These are phyloP conservation scores for Phylloscopus trochilus DNA, from an alignment of 2,113 vertebrate genomes.

Conservation along the genomic window DNA sequence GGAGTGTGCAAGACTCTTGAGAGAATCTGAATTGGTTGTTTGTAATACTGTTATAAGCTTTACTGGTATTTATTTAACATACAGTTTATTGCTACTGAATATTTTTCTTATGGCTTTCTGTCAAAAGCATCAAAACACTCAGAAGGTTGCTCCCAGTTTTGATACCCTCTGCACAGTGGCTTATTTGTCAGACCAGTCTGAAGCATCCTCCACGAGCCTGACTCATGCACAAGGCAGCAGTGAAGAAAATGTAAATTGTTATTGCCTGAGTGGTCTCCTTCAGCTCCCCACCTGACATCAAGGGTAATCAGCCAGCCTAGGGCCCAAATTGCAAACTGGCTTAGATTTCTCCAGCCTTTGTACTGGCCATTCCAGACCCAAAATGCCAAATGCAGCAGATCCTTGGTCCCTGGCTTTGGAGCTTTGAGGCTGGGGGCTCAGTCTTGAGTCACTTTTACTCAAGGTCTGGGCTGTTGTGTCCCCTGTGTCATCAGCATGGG, in stretches of 20 bases:
- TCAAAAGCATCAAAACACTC: neutral
- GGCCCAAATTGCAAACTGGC: neutral
- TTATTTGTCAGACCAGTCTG: neutral
- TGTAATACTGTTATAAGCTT: slow-evolving; percentile 75
- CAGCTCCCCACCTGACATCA: neutral
- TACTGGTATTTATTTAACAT: slow-evolving; percentile 72
- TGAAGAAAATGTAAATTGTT: neutral
- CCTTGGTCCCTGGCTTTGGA: neutral
- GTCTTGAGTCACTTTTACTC: accelerated
- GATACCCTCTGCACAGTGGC: neutral
- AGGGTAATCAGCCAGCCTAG: neutral
- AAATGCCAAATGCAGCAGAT: neutral
- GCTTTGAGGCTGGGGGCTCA: neutral
- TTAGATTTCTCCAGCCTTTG: neutral
- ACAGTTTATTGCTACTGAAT: slow-evolving; percentile 56
- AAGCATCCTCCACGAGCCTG: neutral
- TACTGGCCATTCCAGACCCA: neutral
- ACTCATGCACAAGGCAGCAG: neutral
- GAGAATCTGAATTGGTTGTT: slow-evolving; percentile 68
- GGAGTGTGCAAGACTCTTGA: slow-evolving; percentile 67
- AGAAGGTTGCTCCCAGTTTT: neutral
- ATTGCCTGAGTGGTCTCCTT: neutral
- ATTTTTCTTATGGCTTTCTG: slow-evolving; percentile 33
- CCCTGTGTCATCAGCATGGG: accelerated
- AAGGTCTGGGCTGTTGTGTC: neutral